Conservation (phyloP, 2,113 vertebrate genomes). For the Clinocottus analis region DNA sequence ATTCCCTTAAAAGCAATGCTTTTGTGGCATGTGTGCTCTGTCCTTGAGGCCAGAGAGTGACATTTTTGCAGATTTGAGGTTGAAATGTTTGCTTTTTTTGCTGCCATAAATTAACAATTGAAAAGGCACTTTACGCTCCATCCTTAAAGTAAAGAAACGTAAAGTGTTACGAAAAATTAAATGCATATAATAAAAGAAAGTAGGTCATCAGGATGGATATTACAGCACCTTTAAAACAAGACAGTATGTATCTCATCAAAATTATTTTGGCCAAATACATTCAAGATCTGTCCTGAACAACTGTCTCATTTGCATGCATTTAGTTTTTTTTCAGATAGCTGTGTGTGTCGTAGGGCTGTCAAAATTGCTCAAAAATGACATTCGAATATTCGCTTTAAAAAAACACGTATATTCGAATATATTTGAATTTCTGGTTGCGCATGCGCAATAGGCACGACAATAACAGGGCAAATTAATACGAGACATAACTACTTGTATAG, state of each 20-base stretch:
- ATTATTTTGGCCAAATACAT: neutral
- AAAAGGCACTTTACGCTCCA: too few relatives aligned
- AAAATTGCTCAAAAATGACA: too few relatives aligned
- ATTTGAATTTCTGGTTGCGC: too few relatives aligned
- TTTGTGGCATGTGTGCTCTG: neutral
- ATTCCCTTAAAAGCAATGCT: neutral
- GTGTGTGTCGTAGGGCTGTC: too few relatives aligned
- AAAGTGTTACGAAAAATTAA: neutral
- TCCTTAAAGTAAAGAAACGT: neutral
- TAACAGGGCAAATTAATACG: too few relatives aligned
- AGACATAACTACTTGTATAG: too few relatives aligned
- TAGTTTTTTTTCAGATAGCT: slow-evolving; percentile 1
- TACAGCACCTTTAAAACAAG: slow-evolving; percentile 7
- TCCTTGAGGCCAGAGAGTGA: slow-evolving; percentile 15
- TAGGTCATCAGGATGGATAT: slow-evolving; percentile 31
- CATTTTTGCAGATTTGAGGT: neutral
- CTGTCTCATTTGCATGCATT: neutral
- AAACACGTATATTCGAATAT: too few relatives aligned
- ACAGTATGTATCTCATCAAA: neutral
- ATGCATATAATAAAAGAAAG: neutral
- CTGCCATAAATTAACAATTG: neutral
- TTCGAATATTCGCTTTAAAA: too few relatives aligned
- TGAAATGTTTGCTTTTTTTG: neutral
- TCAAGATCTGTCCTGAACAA: neutral
- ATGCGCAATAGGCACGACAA: too few relatives aligned